Evolutionary conservation across 2,113 vertebrate genomes (phyloP), one percentile per base, ranked within the genome.

Genomic region (Menidia beryllina): DNA sequence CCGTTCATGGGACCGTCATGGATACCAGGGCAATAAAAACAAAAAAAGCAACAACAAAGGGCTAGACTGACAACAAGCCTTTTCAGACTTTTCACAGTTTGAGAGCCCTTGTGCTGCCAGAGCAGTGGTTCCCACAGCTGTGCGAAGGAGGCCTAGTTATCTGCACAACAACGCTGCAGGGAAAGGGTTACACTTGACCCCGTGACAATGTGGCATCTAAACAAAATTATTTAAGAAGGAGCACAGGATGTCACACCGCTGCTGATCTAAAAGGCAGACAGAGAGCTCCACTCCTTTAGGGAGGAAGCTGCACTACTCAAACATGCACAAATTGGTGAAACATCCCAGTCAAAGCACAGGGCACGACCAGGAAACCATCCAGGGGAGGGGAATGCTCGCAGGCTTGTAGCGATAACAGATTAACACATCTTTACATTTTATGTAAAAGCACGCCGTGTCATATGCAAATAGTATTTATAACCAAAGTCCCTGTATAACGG

Each of bases 11-110:
- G 82, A 79, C 85, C 45, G 77, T 75, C 90, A 91, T 90, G 89
- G 89, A 90, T 91, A 90, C 90, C 79, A 39, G n/a, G 19, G 86
- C 86, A 86, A 84, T 88, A 90, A 85, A 90, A 90, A 91, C 86
- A 88, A 86, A 90, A 89, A 91, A 85, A 85, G 75, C 65, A 55
- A 75, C 77, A 70, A 89, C 84, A 91, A 87, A 89, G 72, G 63
- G 69, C 64, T 85, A 70, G 77, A 70, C 81, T 48, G 81, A 90
- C 86, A 88, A 88, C 87, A 85, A 83, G 79, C 73, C 87, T 86
- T 88, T 87, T 90, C 84, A 89, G 39, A 82, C 84, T 77, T 81
- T 65, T 64, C 55, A 26, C 76, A 72, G 61, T 81, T 84, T 53
- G 60, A 82, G 86, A 59, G 66, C 77, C 64, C 81, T 71, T 79